phyloP scores from a whole-genome alignment of 2,113 vertebrate genomes.

The Trematocara marginatum region DNA sequence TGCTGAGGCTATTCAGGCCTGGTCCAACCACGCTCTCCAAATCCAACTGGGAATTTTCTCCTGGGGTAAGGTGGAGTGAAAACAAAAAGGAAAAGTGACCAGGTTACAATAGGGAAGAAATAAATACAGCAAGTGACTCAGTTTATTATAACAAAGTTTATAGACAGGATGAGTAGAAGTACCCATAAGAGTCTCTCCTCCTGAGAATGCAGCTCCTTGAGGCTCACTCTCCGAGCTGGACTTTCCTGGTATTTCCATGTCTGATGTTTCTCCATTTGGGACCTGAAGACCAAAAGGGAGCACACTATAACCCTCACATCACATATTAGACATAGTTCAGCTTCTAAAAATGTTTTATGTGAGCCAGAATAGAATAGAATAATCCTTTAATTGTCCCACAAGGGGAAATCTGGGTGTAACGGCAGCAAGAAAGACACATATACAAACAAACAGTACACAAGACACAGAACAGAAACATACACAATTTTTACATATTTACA shows the following conservation, averaged over 20 bases:
- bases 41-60: slow-evolving; percentile 79
- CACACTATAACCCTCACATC: not conserved
- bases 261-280: slow-evolving; percentile 76
- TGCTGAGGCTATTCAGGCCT: slow-evolving; percentile 69
- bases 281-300: slow-evolving; percentile 63
- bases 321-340: not conserved
- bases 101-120: not conserved
- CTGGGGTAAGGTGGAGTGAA: slow-evolving; percentile 45
- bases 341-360: not conserved
- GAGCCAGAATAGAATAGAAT: not conserved
- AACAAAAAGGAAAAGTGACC: not conserved
- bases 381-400: not conserved
- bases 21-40: slow-evolving; percentile 81
- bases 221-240: slow-evolving; percentile 71
- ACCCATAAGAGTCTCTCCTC: slow-evolving; percentile 77
- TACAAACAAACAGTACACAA: rapidly evolving
- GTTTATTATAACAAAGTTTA: not conserved
- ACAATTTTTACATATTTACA: not conserved
- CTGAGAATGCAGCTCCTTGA: slow-evolving; percentile 62
- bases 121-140: not conserved
- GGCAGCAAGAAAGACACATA: not conserved
- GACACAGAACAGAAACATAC: not conserved
- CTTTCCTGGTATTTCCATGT: slow-evolving; percentile 72
- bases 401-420: not conserved
- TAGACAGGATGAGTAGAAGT: slow-evolving; percentile 19